Evolutionary conservation across 92 coral and sea anemone genomes (phyloP).

Genomic region (Blastomussa wellsi): DNA sequence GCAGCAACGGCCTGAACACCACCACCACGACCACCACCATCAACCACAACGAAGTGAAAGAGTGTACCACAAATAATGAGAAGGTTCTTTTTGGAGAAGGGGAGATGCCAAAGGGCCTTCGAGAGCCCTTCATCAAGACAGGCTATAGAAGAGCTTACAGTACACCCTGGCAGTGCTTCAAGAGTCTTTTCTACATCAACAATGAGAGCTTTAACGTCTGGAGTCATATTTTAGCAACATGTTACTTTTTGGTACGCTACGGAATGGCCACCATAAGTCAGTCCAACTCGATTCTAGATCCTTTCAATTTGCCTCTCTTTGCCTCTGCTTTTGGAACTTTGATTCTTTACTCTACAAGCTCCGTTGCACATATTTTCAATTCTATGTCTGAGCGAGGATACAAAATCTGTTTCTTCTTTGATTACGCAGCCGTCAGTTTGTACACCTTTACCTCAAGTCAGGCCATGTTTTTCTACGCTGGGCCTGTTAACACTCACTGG

Average conservation of each 20-base stretch:
- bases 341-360: constrained; percentile 48
- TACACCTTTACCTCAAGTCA: constrained; percentile 58
- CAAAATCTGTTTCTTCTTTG: constrained; percentile 60
- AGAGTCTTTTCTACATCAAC: constrained; percentile 48
- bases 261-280: constrained; percentile 4
- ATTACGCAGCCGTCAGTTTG: constrained; percentile 58
- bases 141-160: constrained; percentile 60
- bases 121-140: constrained; percentile 60
- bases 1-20: not conserved
- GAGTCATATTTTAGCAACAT: constrained; percentile 52
- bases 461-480: constrained; percentile 53
- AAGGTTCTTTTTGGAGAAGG: constrained; percentile 23
- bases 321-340: constrained; percentile 58
- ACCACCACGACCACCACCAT: not conserved
- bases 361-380: constrained; percentile 59
- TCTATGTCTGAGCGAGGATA: constrained; percentile 55
- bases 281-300: constrained; percentile 27
- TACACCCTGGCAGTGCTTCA: constrained; percentile 55
- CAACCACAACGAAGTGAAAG: not conserved
- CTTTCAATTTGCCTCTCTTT: constrained; percentile 51
- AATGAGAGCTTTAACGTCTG: constrained; percentile 64
- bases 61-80: not conserved
- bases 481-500: constrained; percentile 49
- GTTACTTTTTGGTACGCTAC: constrained; percentile 41
- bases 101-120: constrained; percentile 54